phyloP scores from a whole-genome alignment of 2,113 vertebrate genomes.

The Nipponia nippon region DNA sequence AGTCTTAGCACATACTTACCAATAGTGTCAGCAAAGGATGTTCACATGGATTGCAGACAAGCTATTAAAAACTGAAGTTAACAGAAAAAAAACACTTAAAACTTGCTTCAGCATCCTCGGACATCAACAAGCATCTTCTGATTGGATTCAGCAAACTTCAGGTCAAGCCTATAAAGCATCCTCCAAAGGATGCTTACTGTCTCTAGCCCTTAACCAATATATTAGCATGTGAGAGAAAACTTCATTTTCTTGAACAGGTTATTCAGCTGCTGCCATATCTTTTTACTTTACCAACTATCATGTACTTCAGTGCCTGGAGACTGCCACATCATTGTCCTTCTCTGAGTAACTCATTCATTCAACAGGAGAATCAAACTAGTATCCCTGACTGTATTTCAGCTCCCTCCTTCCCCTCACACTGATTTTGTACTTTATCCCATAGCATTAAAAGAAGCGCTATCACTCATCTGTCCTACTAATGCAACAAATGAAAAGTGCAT shows the following conservation, averaged over 20 bases:
- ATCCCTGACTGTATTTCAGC: background rate
- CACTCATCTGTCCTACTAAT: background rate
- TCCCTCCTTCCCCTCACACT: background rate
- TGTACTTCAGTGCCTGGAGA: background rate
- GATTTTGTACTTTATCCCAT: background rate
- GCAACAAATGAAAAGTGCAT: constrained; percentile 24
- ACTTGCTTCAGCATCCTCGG: background rate
- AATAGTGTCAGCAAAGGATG: background rate
- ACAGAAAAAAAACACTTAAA: background rate
- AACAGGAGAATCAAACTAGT: background rate
- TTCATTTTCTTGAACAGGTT: background rate
- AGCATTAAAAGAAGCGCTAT: background rate
- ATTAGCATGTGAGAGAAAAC: background rate
- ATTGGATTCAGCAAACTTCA: background rate
- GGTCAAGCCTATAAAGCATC: background rate
- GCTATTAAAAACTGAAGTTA: background rate
- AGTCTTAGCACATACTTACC: background rate
- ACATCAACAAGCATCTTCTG: background rate
- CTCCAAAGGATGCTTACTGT: too few relatives aligned
- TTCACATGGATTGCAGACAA: background rate
- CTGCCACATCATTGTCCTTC: background rate
- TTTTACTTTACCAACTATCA: background rate
- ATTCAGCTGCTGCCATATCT: background rate
- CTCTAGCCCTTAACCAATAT: background rate
- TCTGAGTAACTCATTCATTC: background rate